Percentiles rank a stretch among this genome's conserved stretches.
Evolutionary conservation across 2,797 vertebrate genomes (phyloP).

Genomic region (Potorous gilbertii): DNA sequence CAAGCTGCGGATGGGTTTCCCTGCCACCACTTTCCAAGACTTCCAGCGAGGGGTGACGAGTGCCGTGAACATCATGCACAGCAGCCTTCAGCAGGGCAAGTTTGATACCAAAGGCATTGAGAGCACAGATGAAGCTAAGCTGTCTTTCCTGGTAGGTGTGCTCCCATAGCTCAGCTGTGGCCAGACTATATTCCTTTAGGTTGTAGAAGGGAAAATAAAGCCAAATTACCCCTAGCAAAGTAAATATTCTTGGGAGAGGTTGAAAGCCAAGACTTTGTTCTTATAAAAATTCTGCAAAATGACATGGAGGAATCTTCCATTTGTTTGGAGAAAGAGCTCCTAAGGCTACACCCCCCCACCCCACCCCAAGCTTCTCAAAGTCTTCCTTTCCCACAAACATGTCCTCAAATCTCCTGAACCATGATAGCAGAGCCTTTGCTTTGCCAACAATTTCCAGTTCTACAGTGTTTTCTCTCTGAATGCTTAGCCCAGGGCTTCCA

Average conservation of each 20-base stretch:
- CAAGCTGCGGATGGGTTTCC: conserved; percentile 95
- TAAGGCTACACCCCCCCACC: not conserved
- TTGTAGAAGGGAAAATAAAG: not conserved
- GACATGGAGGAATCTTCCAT: not conserved
- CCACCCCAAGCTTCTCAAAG: conserved; percentile 33
- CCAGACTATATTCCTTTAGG: not conserved
- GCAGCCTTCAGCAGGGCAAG: conserved; percentile 98
- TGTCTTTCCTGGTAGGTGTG: conserved; percentile 93
- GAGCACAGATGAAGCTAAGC: conserved; percentile 95
- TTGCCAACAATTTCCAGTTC: not conserved
- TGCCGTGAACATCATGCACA: conserved; percentile 98
- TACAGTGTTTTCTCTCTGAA: conserved; percentile 15
- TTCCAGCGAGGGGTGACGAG: conserved; percentile 98
- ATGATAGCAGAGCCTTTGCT: not conserved
- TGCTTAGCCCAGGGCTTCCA: not conserved
- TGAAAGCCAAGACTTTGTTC: not conserved
- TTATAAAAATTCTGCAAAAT: not conserved
- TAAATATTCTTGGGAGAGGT: not conserved
- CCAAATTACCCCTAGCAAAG: not conserved
- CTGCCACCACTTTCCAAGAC: conserved; percentile 96
- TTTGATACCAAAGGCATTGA: conserved; percentile 98
- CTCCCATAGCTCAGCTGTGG: not conserved
- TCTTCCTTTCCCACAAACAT: conserved; percentile 10
- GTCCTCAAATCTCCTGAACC: conserved; percentile 4
- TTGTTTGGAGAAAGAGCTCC: not conserved